phyloP scores from a whole-genome alignment of 2,113 vertebrate species.

The Chamaetylas fuelleborni region DNA sequence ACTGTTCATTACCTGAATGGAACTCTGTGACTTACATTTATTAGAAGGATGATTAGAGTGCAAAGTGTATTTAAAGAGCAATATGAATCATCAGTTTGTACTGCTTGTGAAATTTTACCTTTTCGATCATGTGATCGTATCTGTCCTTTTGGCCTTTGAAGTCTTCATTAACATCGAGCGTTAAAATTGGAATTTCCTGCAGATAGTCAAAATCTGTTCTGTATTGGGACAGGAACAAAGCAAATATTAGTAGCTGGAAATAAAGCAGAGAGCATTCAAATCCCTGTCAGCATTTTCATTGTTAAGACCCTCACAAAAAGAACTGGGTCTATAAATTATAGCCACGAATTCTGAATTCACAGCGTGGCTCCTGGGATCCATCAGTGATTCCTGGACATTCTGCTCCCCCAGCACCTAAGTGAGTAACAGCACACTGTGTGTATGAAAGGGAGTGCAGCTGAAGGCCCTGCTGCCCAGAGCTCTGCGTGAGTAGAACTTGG shows the following conservation, averaged over 20 bases:
- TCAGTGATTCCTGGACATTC: background rate
- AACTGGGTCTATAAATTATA: background rate
- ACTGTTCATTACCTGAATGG: background rate
- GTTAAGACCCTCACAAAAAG: background rate
- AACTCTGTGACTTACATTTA: background rate
- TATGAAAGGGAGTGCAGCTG: background rate
- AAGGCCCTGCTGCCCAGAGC: background rate
- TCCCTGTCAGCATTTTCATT: background rate
- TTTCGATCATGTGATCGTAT: constrained; percentile 83
- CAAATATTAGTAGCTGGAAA: background rate
- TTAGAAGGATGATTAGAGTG: background rate
- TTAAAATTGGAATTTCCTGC: constrained; percentile 83
- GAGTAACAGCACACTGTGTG: background rate
- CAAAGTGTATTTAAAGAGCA: background rate
- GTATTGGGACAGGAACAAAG: constrained; percentile 9
- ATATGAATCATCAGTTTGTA: background rate
- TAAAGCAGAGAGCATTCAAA: background rate
- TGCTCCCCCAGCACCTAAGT: background rate
- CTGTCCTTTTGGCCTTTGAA: constrained; percentile 79
- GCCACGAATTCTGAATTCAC: background rate
- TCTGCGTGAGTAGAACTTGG: background rate
- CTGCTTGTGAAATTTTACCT: constrained; percentile 74
- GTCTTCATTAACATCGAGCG: constrained; percentile 87
- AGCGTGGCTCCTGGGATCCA: background rate
- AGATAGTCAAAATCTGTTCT: constrained; percentile 89